These are phyloP conservation scores for Prionailurus viverrinus DNA, from an alignment of 2,113 vertebrate species.

Conservation along the genomic window DNA sequence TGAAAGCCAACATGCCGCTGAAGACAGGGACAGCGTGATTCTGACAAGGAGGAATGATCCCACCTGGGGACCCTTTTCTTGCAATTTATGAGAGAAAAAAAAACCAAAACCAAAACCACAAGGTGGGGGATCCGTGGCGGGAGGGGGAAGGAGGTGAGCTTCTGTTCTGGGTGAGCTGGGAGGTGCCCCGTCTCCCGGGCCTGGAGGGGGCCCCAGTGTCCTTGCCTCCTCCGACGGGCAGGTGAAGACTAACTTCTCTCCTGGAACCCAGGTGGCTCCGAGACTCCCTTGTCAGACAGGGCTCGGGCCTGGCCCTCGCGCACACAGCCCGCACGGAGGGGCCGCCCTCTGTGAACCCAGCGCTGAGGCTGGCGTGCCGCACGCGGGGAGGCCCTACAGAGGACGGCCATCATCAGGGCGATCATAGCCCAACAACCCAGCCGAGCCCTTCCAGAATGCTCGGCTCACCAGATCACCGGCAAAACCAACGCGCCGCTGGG, in stretches of 20 bases:
- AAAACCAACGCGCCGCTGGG: background rate
- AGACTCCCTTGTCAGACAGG: too few relatives aligned
- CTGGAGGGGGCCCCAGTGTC: too few relatives aligned
- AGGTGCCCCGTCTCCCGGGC: background rate
- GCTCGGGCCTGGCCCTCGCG: accelerated
- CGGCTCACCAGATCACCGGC: background rate
- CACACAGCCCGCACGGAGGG: background rate
- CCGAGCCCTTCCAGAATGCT: background rate
- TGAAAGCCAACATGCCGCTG: accelerated
- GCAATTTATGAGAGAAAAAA: accelerated
- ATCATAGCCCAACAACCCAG: background rate
- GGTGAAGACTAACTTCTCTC: too few relatives aligned
- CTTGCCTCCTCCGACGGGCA: accelerated
- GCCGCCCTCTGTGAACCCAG: background rate
- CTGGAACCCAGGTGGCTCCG: background rate
- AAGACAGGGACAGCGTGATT: accelerated
- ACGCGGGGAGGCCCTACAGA: background rate
- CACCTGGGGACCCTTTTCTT: accelerated
- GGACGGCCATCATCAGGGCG: background rate
- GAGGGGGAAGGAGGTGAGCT: background rate
- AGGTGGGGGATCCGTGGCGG: accelerated
- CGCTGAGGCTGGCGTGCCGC: accelerated
- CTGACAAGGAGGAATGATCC: too few relatives aligned
- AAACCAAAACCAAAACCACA: background rate
- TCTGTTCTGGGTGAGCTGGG: too few relatives aligned